Evolutionary conservation across 2,113 vertebrate species (phyloP).

Genomic region (Oceanites oceanicus): DNA sequence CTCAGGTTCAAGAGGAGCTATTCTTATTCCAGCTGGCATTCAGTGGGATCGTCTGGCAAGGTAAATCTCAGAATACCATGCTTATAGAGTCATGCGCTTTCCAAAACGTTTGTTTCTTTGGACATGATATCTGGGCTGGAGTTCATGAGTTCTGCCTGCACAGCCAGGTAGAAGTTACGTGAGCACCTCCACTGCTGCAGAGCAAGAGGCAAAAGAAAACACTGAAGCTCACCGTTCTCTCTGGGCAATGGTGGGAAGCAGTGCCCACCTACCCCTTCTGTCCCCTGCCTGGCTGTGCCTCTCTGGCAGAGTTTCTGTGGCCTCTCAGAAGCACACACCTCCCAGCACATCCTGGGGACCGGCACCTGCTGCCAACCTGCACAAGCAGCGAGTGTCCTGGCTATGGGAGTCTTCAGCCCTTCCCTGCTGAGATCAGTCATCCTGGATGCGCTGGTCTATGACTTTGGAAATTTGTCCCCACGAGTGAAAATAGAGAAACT

Average conservation of each 20-base stretch:
- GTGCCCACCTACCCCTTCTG: rapidly evolving
- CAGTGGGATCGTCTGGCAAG: not conserved
- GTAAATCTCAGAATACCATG: not conserved
- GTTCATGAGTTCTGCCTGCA: not conserved
- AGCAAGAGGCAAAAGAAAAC: not conserved
- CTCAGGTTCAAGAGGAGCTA: not conserved
- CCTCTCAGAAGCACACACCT: not conserved
- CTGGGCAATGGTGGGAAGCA: not conserved
- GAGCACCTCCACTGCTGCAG: not conserved
- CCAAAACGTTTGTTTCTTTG: not conserved
- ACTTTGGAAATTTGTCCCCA: not conserved
- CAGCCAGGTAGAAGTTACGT: not conserved
- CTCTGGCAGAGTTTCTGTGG: not conserved
- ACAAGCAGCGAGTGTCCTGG: rapidly evolving
- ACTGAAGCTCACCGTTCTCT: not conserved
- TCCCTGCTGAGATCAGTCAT: not conserved
- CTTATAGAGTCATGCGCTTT: not conserved
- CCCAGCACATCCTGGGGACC: not conserved
- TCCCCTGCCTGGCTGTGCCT: not conserved
- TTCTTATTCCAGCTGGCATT: not conserved
- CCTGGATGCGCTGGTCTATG: not conserved
- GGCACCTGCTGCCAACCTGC: not conserved
- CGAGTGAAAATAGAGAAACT: not conserved
- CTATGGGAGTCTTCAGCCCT: not conserved
- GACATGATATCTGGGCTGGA: not conserved